Base-by-base conservation (phyloP, 2,888 invertebrate species). In the Watsonalla binaria region DNA sequence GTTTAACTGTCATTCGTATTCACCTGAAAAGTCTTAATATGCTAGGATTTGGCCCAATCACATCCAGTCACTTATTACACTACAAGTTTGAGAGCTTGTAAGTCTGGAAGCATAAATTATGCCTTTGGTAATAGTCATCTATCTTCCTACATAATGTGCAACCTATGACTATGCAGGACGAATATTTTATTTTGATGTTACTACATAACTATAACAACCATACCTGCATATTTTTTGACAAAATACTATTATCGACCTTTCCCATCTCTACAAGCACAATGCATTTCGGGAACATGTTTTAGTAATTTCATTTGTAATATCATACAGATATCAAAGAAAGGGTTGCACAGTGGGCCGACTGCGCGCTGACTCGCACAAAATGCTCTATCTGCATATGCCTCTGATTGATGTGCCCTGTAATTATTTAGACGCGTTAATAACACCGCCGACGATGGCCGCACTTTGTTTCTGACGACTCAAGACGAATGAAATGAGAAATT, bases 391-490 rank as follows among this genome's bases (percentile, higher is more conserved):
- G 89, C 89, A 87, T 89, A 82, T 85, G 85, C 80, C 72, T 73
- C 78, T 91, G 91, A 91, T 90, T 91, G 91, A 91, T 91, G 91
- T 86, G 80, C 86, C 82, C 88, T 90, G 86, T 91, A 91, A 91
- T 91, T 91, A 91, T 90, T 84, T 84, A 80, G 91, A 91, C 91
- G 86, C 86, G 86, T 84, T 91, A 91, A 91, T 91, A 91, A 91
- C 85, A 91, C 87, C 85, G 82, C 83, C 76, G 86, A 81, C 75
- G 84, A 86, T 79, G 82, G 83, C 82, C 80, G 85, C 88, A 89
- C 89, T 90, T 85, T 86, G 88, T 88, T 88, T 87, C 80, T 86
- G 89, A 88, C 84, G 89, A 88, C 85, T 87, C 81, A 86, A 90
- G 90, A 89, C 89, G 84, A 90, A 89, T 86, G 84, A 87, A 89